These are phyloP conservation scores for Hippoglossus hippoglossus DNA, from an alignment of 2,797 vertebrate genomes.

Conservation along the genomic window DNA sequence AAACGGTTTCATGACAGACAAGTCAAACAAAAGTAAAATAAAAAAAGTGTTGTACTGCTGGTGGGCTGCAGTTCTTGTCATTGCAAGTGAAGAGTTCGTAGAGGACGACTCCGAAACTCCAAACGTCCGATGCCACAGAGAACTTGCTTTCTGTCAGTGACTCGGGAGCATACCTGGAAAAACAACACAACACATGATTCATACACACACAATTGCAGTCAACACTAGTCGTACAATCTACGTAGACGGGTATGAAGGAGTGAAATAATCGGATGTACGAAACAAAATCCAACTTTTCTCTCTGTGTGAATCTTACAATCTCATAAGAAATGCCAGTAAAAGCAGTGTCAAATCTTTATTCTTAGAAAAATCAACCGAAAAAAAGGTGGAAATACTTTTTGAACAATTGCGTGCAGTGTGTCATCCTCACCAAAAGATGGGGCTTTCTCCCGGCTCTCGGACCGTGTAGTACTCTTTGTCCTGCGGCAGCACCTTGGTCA, in stretches of 20 bases:
- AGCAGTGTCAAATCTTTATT: background rate
- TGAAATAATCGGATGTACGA: background rate
- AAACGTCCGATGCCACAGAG: slow-evolving; percentile 96
- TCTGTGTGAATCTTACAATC: background rate
- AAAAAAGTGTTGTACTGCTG: slow-evolving; percentile 84
- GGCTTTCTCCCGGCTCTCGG: slow-evolving; percentile 96
- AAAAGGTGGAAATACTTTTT: background rate
- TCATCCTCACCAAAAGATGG: slow-evolving; percentile 95
- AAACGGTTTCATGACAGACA: background rate
- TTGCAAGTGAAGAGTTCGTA: slow-evolving; percentile 98
- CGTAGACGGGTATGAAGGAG: background rate
- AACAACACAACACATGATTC: background rate
- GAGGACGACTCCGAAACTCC: slow-evolving; percentile 98
- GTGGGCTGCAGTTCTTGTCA: slow-evolving; percentile 97
- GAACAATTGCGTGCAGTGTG: background rate
- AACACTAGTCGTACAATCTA: background rate
- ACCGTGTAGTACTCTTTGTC: slow-evolving; percentile 99
- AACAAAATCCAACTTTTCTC: background rate
- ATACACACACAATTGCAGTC: background rate
- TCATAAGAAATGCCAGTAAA: background rate
- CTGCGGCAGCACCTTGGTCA: slow-evolving; percentile 97
- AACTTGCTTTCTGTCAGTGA: slow-evolving; percentile 97
- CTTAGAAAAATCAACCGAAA: background rate
- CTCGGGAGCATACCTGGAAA: slow-evolving; percentile 95
- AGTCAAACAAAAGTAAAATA: background rate